Conservation (phyloP, 2,888 invertebrate species). For the Cataglyphis altisquamis region DNA sequence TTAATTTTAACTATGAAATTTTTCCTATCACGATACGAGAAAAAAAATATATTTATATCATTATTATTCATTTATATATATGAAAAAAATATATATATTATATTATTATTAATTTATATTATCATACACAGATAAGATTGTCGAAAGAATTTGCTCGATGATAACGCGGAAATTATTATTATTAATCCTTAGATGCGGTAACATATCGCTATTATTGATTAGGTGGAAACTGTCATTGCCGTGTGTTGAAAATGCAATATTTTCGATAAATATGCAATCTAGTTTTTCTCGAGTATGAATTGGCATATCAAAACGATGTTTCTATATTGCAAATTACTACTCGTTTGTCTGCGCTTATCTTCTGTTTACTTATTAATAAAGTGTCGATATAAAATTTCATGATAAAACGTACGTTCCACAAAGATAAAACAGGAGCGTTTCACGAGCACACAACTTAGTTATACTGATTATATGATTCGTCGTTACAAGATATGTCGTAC, state of each 20-base stretch:
- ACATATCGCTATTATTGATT: background rate
- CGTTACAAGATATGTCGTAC: background rate
- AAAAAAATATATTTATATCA: background rate
- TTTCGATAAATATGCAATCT: background rate
- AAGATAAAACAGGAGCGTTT: background rate
- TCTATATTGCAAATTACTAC: conserved; percentile 17
- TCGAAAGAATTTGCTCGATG: background rate
- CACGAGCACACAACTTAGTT: background rate
- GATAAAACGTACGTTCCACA: conserved; percentile 32
- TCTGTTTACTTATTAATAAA: conserved; percentile 33
- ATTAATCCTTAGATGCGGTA: background rate
- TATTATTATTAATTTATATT: background rate
- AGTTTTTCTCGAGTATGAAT: background rate
- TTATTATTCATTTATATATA: too few species aligned
- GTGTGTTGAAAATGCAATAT: background rate
- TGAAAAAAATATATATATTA: background rate
- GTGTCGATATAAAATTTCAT: conserved; percentile 7
- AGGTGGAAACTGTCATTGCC: background rate
- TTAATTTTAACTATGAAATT: background rate
- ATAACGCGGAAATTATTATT: background rate
- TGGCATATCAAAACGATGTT: background rate
- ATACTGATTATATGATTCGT: conserved; percentile 13
- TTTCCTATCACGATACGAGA: background rate
- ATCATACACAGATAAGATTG: background rate
- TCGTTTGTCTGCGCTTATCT: conserved; percentile 13